Percentiles rank a stretch among this genome's conserved stretches.
These are phyloP conservation scores for Porites australiensis DNA, from an alignment of 64 coral and sea anemone species.

Conservation along the genomic window DNA sequence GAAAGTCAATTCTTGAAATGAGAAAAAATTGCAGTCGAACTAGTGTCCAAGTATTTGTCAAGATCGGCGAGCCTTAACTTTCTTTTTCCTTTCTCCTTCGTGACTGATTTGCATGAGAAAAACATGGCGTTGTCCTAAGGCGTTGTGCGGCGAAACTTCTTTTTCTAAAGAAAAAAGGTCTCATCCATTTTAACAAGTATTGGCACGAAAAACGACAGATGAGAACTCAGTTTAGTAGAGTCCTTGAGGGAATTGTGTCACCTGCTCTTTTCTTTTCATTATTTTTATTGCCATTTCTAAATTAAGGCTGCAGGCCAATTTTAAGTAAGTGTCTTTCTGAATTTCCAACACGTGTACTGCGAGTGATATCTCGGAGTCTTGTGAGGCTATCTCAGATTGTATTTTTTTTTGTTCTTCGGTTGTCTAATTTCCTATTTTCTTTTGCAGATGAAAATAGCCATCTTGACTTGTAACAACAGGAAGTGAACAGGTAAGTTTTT, in stretches of 20 bases:
- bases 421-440: slow-evolving; percentile 1
- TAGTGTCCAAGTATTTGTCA: slow-evolving; percentile 1
- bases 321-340: not conserved
- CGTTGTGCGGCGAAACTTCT: not conserved
- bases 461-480: not conserved
- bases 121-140: not conserved
- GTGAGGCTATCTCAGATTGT: not conserved
- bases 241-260: slow-evolving; percentile 25
- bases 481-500: not conserved
- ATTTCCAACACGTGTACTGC: not conserved
- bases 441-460: not conserved
- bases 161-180: not conserved
- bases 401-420: not conserved
- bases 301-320: slow-evolving; percentile 6
- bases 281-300: not conserved
- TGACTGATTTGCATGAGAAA: slow-evolving; percentile 26
- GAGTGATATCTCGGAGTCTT: not conserved
- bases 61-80: not conserved
- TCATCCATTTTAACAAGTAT: slow-evolving; percentile 25
- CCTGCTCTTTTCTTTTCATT: not conserved
- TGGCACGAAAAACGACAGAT: not conserved
- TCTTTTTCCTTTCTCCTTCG: not conserved
- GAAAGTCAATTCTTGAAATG: slow-evolving; percentile 17
- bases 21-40: not conserved
- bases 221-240: slow-evolving; percentile 23